Percentiles rank a stretch among this genome's conserved stretches.
phyloP scores from a whole-genome alignment of 2,113 vertebrate species.

The Asarcornis scutulata region DNA sequence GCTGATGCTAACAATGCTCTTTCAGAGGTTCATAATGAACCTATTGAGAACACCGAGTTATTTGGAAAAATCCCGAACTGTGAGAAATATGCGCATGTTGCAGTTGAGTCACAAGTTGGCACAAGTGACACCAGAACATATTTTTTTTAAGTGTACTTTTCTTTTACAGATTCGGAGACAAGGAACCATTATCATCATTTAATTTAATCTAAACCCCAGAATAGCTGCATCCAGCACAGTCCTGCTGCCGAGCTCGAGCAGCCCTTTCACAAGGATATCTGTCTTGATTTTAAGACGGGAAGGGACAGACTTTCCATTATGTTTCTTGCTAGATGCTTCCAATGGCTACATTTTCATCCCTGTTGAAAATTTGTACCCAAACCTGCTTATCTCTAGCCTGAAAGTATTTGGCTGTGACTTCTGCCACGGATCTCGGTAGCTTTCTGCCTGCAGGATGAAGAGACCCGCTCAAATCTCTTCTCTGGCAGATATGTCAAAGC shows the following conservation, averaged over 20 bases:
- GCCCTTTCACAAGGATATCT: neutral
- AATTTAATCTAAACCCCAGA: neutral
- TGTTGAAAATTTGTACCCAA: neutral
- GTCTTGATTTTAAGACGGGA: neutral
- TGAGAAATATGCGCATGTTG: neutral
- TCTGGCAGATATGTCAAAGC: neutral
- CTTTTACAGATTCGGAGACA: neutral
- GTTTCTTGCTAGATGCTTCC: neutral
- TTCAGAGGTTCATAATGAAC: neutral
- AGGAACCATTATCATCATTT: neutral
- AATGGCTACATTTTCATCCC: neutral
- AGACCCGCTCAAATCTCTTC: neutral
- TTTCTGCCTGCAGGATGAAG: neutral
- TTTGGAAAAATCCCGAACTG: neutral
- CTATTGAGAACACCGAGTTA: neutral
- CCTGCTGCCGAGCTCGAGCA: neutral
- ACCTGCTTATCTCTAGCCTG: neutral
- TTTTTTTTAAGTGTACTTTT: neutral
- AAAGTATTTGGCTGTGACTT: neutral
- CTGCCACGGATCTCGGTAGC: neutral
- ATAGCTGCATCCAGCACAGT: neutral
- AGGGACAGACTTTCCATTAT: neutral
- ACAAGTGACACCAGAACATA: neutral
- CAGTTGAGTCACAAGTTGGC: constrained; percentile 47
- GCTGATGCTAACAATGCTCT: neutral